These are phyloP conservation scores for Plagodis pulveraria DNA, from an alignment of 2,888 invertebrate species.

Conservation along the genomic window DNA sequence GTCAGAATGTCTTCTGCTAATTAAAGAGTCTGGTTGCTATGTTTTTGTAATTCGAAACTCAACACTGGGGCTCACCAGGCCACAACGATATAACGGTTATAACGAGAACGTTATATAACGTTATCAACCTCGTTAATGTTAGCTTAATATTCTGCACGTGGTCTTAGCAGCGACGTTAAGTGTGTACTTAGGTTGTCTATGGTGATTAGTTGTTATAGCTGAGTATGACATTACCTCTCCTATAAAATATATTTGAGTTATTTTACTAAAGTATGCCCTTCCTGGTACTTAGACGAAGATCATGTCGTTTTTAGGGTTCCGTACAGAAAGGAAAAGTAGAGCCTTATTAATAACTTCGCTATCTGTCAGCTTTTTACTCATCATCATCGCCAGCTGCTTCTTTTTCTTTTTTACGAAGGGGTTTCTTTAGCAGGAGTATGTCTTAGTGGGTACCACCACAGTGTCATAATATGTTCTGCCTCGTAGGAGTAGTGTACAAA, in stretches of 20 bases:
- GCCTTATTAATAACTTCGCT: no score
- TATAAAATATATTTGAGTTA: no score
- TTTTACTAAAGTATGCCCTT: not conserved
- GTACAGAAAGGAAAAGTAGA: no score
- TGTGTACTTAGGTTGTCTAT: conserved; percentile 1
- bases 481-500: no score
- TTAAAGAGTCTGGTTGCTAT: conserved; percentile 61
- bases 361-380: no score
- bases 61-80: conserved; percentile 48
- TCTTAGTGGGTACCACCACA: no score
- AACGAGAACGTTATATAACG: conserved; percentile 38
- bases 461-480: no score
- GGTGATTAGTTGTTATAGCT: conserved; percentile 1
- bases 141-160: conserved; percentile 40
- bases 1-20: conserved; percentile 48
- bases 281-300: no score
- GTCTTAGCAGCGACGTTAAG: conserved; percentile 13
- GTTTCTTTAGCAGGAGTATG: no score
- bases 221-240: not conserved
- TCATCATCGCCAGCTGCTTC: no score
- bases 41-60: conserved; percentile 66
- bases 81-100: conserved; percentile 42
- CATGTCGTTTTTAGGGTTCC: no score
- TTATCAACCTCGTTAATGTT: conserved; percentile 41
- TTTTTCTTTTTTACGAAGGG: no score